phyloP scores from a whole-genome alignment of 2,888 invertebrate species.

The Ophion slaviceki region DNA sequence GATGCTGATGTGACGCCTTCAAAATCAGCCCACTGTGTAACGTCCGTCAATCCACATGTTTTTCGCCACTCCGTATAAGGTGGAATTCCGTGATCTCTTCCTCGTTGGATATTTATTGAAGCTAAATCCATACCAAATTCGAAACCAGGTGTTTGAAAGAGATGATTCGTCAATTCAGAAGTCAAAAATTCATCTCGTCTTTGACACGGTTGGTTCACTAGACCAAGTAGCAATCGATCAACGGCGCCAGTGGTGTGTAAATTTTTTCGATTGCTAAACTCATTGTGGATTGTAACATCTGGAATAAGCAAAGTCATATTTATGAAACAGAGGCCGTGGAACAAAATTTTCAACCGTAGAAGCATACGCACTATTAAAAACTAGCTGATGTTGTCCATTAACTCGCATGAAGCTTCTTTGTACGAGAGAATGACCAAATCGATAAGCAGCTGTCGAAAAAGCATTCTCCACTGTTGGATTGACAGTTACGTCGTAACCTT shows the following conservation, averaged over 20 bases:
- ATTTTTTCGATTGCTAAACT: constrained; percentile 86
- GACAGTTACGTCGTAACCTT: constrained; percentile 88
- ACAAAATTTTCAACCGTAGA: not conserved
- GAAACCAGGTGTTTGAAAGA: constrained; percentile 90
- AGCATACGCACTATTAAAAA: constrained; percentile 88
- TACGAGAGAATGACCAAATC: constrained; percentile 94
- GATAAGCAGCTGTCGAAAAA: constrained; percentile 92
- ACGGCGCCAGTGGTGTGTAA: constrained; percentile 92
- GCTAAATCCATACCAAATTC: constrained; percentile 94
- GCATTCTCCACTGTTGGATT: constrained; percentile 92
- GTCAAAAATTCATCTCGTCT: constrained; percentile 93
- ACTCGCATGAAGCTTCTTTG: constrained; percentile 91
- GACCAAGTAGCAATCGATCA: constrained; percentile 90
- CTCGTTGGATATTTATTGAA: constrained; percentile 94
- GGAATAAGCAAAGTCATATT: constrained; percentile 63
- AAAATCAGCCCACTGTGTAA: constrained; percentile 89
- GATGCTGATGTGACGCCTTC: constrained; percentile 88
- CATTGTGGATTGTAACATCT: constrained; percentile 93
- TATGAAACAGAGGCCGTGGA: not conserved
- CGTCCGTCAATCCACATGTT: constrained; percentile 89
- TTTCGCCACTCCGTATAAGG: constrained; percentile 92
- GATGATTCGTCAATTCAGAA: constrained; percentile 91
- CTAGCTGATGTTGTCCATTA: constrained; percentile 88
- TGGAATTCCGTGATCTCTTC: constrained; percentile 94
- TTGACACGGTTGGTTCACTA: constrained; percentile 91